Evolutionary conservation across 2,797 vertebrate genomes (phyloP).

Genomic region (Cheracebus regulus): DNA sequence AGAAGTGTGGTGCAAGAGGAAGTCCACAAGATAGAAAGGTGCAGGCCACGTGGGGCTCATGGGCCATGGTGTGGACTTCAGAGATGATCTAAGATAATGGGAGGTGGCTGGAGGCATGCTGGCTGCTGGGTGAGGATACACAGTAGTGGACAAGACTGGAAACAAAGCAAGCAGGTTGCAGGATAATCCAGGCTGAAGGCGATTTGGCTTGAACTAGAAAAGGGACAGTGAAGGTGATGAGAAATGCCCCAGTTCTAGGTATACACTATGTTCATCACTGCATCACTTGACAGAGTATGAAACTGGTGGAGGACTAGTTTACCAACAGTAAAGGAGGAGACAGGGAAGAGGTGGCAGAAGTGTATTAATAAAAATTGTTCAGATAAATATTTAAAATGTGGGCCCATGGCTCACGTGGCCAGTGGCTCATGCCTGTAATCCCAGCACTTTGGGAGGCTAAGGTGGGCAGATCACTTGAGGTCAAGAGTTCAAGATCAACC

Average conservation of each 20-base stretch:
- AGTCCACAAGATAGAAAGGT: not conserved
- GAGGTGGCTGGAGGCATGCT: not conserved
- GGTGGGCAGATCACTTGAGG: not conserved
- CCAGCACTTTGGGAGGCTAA: not conserved
- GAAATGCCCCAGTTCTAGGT: not conserved
- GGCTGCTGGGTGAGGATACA: too few species aligned
- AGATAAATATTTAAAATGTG: not conserved
- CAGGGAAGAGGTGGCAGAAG: not conserved
- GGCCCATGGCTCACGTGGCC: not conserved
- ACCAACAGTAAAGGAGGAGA: not conserved
- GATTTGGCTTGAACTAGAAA: not conserved
- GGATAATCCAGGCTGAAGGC: not conserved
- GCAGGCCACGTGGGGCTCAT: accelerated
- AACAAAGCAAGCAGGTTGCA: not conserved
- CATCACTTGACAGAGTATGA: not conserved
- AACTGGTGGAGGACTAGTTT: too few species aligned
- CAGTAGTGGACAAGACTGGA: not conserved
- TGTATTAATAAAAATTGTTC: not conserved
- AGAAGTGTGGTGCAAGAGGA: not conserved
- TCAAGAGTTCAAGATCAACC: not conserved
- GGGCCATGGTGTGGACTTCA: accelerated
- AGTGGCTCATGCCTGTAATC: not conserved
- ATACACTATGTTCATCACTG: not conserved
- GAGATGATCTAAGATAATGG: not conserved
- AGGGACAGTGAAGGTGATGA: not conserved